Evolutionary conservation across 2,113 vertebrate genomes (phyloP).

Genomic region (Tragelaphus buxtoni): DNA sequence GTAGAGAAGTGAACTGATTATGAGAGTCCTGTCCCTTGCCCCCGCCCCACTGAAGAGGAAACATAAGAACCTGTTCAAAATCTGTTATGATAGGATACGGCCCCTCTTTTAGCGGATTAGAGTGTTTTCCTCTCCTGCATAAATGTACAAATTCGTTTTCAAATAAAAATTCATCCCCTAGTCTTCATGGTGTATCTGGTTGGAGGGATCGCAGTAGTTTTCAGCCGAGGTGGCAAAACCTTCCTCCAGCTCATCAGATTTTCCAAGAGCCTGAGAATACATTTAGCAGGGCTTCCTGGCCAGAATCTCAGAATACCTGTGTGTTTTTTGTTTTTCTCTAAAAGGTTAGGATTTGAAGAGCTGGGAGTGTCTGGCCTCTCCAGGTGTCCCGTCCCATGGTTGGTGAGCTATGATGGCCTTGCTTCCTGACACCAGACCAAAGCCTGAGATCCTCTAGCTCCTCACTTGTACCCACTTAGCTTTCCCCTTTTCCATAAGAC

Average conservation of each 20-base stretch:
- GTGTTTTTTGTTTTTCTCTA: neutral
- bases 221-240: neutral
- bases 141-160: neutral
- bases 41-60: neutral
- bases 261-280: neutral
- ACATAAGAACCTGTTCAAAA: neutral
- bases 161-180: neutral
- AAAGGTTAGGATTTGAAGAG: neutral
- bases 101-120: neutral
- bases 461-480: neutral
- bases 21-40: neutral
- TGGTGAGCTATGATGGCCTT: neutral
- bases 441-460: neutral
- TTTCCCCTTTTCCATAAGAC: neutral
- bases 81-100: neutral
- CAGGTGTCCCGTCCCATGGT: fast-evolving
- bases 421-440: neutral
- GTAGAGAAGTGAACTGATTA: neutral
- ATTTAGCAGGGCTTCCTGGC: neutral
- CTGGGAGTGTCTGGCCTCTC: neutral
- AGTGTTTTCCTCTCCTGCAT: neutral
- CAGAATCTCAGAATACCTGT: neutral
- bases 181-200: neutral
- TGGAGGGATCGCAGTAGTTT: neutral
- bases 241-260: neutral